Evolutionary conservation across 2,113 vertebrate species (phyloP).

Genomic region (mouse (Mus musculus)): DNA sequence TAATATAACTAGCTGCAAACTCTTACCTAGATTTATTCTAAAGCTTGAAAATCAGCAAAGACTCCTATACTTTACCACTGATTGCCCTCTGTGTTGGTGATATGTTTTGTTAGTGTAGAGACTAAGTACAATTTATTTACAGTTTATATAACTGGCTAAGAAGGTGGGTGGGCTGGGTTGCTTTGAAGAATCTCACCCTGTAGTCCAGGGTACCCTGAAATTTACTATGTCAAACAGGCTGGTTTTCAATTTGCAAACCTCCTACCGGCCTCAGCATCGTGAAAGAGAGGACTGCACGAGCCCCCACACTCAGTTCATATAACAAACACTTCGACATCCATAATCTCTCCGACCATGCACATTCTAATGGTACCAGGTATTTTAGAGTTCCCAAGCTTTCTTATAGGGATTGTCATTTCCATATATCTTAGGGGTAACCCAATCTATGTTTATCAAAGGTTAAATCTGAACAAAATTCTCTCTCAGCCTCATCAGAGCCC

Average conservation of each 20-base stretch:
- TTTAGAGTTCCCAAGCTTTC: background rate
- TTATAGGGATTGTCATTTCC: conserved; percentile 3
- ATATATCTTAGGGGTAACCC: background rate
- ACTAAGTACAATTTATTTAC: background rate
- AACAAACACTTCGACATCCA: background rate
- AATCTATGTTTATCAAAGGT: conserved; percentile 33
- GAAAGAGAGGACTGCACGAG: background rate
- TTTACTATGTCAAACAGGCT: background rate
- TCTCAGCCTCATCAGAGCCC: background rate
- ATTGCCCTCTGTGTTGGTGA: background rate
- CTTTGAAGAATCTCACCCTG: background rate
- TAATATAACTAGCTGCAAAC: background rate
- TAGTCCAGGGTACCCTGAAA: background rate
- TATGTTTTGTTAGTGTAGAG: conserved; percentile 4
- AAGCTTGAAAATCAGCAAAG: conserved; percentile 7
- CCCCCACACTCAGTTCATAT: background rate
- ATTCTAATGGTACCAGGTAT: background rate
- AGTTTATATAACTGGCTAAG: background rate
- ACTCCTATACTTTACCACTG: background rate
- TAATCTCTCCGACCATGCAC: background rate
- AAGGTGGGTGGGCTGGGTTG: background rate
- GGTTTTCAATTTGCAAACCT: background rate
- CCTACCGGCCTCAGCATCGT: background rate
- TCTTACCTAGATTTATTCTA: conserved; percentile 44
- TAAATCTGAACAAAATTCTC: background rate